These are phyloP conservation scores for Drosophila novamexicana DNA, from an alignment of 1,140 invertebrate genomes.

Conservation along the genomic window DNA sequence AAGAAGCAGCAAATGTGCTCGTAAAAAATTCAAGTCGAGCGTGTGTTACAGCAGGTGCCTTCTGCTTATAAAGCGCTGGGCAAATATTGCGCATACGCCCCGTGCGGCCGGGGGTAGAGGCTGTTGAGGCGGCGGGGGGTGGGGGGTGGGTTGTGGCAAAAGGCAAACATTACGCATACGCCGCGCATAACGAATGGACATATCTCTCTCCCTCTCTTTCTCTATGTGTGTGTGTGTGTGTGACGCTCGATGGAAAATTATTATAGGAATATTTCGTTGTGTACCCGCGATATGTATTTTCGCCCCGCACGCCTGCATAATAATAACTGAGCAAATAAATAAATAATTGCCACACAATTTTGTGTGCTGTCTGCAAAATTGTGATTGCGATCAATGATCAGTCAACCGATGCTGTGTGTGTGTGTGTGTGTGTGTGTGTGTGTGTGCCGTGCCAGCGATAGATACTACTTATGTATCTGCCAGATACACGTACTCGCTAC, in stretches of 20 bases:
- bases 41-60: background rate
- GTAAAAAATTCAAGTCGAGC: background rate
- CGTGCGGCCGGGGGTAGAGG: background rate
- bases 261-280: conserved; percentile 3
- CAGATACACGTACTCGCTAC: background rate
- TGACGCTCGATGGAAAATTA: conserved; percentile 22
- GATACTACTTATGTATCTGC: conserved; percentile 2
- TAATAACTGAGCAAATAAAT: conserved; percentile 38
- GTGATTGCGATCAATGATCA: conserved; percentile 67
- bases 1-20: background rate
- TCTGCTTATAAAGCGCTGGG: background rate
- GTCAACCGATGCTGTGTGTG: conserved; percentile 1
- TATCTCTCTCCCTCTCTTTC: too few species aligned
- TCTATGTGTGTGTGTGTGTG: background rate
- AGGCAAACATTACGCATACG: conserved; percentile 40
- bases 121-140: too few species aligned
- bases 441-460: conserved; percentile 13
- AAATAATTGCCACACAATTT: conserved; percentile 81
- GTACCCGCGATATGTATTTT: background rate
- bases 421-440: background rate
- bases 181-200: conserved; percentile 4
- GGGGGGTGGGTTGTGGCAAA: background rate
- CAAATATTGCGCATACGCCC: conserved; percentile 20
- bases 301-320: background rate
- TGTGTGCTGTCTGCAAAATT: conserved; percentile 76